Conservation (phyloP, 53 echinoderm and acorn worm species). For the Luidia sarsii region DNA sequence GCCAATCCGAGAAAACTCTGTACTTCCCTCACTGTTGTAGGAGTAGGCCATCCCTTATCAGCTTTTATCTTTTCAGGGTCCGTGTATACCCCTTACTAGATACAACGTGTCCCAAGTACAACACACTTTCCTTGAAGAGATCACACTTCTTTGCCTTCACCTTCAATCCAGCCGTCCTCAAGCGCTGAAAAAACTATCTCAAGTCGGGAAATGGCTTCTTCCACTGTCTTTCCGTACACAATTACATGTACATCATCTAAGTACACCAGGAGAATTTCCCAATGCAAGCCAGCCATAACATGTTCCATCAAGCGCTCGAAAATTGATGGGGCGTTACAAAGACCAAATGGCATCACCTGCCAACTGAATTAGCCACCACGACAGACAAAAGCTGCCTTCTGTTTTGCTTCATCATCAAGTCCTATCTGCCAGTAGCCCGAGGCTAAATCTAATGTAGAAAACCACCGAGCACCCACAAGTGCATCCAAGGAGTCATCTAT, state of each 20-base stretch:
- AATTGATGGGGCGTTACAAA: background rate
- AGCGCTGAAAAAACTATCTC: slow-evolving; percentile 2
- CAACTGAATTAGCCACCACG: background rate
- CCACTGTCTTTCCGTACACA: slow-evolving; percentile 1
- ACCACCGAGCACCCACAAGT: background rate
- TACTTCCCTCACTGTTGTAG: background rate
- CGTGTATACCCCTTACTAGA: background rate
- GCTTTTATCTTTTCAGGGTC: background rate
- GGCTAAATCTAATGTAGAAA: slow-evolving; percentile 6
- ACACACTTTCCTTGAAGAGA: background rate
- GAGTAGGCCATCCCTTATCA: background rate
- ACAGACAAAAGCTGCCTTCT: slow-evolving; percentile 6
- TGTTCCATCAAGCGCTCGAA: slow-evolving; percentile 9
- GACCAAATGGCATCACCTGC: slow-evolving; percentile 8
- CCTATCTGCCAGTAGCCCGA: slow-evolving; percentile 14
- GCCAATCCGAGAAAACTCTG: slow-evolving; percentile 2
- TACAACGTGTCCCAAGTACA: background rate
- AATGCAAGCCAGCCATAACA: slow-evolving; percentile 37
- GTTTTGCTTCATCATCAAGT: background rate
- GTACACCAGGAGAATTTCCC: slow-evolving; percentile 44
- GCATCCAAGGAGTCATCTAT: slow-evolving; percentile 6
- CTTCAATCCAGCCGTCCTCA: background rate
- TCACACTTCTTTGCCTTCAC: background rate
- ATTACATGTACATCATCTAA: slow-evolving; percentile 68
- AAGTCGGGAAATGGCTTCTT: background rate